phyloP scores from a whole-genome alignment of 2,888 invertebrate species.

The Caenorhabditis zanzibari region DNA sequence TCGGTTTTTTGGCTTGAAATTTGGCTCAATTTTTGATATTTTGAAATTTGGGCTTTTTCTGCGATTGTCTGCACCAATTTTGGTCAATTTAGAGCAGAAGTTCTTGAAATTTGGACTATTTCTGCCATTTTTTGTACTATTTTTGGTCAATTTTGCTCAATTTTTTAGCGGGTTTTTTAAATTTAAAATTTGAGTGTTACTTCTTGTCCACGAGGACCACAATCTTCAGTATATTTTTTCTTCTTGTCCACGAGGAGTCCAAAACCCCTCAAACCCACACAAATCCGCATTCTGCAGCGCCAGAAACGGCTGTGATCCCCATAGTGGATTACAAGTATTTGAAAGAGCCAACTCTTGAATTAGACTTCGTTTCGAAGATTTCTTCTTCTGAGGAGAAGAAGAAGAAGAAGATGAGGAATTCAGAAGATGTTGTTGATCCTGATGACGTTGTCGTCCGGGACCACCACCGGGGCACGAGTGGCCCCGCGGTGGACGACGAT shows the following conservation, averaged over 20 bases:
- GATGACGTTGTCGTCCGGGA: constrained; percentile 36
- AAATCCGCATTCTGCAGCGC: constrained; percentile 64
- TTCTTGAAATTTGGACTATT: too few relatives aligned
- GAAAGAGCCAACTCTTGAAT: constrained; percentile 34
- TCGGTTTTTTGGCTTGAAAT: neutral
- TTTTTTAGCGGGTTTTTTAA: too few relatives aligned
- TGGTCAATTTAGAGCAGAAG: too few relatives aligned
- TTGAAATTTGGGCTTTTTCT: too few relatives aligned
- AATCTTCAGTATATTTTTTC: neutral
- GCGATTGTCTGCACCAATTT: too few relatives aligned
- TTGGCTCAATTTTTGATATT: neutral
- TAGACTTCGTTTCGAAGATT: constrained; percentile 13
- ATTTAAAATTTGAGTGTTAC: too few relatives aligned
- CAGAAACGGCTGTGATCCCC: constrained; percentile 62
- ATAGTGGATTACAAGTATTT: constrained; percentile 42
- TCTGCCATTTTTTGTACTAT: too few relatives aligned
- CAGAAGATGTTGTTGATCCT: constrained; percentile 27
- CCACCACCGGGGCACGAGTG: constrained; percentile 53
- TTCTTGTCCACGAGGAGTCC: neutral
- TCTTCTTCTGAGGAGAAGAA: neutral
- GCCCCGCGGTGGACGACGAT: constrained; percentile 47
- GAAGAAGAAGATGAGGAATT: neutral
- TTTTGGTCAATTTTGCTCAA: too few relatives aligned
- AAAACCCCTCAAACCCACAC: constrained; percentile 40
- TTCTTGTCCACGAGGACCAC: too few relatives aligned